These are phyloP conservation scores for Rhinolophus ferrumequinum DNA, from an alignment of 2,113 vertebrate genomes.

Conservation along the genomic window DNA sequence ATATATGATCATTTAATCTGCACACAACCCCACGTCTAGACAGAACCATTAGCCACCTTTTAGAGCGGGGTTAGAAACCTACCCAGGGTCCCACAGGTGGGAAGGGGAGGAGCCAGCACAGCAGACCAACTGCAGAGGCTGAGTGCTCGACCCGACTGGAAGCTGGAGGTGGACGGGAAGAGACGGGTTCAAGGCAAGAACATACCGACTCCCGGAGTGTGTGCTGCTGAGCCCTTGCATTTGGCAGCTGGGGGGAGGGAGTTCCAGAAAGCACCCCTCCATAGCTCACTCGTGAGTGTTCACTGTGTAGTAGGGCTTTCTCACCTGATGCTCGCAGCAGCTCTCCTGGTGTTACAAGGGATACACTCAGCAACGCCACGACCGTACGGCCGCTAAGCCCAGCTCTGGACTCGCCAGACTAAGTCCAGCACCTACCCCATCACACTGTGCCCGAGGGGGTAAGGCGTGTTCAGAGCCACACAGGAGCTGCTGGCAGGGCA, in stretches of 20 bases:
- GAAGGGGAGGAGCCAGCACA: not conserved
- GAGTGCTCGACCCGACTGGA: not conserved
- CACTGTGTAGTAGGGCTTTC: fast-evolving
- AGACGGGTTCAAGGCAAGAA: fast-evolving
- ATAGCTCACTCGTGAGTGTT: fast-evolving
- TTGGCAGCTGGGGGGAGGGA: not conserved
- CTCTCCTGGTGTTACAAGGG: not conserved
- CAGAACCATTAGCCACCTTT: not conserved
- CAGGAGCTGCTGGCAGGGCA: not conserved
- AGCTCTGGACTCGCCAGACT: not conserved
- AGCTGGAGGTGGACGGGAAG: no score
- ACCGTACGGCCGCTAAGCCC: not conserved
- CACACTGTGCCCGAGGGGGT: not conserved
- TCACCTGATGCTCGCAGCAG: not conserved
- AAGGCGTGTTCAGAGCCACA: not conserved
- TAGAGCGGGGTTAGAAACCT: not conserved
- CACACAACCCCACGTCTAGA: not conserved
- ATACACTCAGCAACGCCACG: no score
- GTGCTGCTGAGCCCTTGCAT: not conserved
- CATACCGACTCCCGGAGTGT: not conserved
- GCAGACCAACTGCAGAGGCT: not conserved
- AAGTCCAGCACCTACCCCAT: not conserved
- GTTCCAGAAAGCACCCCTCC: not conserved
- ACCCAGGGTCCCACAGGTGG: no score
- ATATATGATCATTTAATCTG: no score